phyloP scores from a whole-genome alignment of 2,888 invertebrate genomes.

The Acleris literana region DNA sequence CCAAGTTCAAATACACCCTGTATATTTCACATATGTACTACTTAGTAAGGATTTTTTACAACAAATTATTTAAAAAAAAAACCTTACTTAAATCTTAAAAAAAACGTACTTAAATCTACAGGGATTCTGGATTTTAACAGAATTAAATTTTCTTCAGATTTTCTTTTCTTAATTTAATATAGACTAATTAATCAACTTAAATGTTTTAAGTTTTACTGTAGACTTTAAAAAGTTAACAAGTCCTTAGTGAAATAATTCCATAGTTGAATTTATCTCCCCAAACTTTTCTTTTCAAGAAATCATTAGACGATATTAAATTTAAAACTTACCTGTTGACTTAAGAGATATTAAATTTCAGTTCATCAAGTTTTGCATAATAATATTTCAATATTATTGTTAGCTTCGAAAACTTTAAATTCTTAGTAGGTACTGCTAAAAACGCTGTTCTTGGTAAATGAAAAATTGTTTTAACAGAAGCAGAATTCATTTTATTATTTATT shows the following conservation, averaged over 20 bases:
- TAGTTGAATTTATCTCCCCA: neutral
- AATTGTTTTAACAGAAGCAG: neutral
- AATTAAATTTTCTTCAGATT: too few species aligned
- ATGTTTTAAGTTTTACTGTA: too few species aligned
- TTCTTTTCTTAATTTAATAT: too few species aligned
- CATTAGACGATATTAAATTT: neutral
- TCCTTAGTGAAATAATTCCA: neutral
- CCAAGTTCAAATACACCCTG: too few species aligned
- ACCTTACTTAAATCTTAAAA: too few species aligned
- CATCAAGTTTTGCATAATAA: neutral
- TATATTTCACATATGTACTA: too few species aligned
- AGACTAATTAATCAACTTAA: too few species aligned
- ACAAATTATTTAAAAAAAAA: too few species aligned
- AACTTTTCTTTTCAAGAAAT: neutral
- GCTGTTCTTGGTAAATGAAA: neutral
- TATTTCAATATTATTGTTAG: neutral
- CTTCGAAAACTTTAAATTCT: neutral
- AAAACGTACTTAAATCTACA: too few species aligned
- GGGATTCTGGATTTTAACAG: too few species aligned
- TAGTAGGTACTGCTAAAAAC: neutral
- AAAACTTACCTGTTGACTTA: neutral
- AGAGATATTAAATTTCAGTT: slow-evolving; percentile 4
- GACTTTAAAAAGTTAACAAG: neutral
- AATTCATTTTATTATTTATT: too few species aligned
- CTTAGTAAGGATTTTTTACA: too few species aligned